These are phyloP conservation scores for Hymenopus coronatus DNA, from an alignment of 2,888 invertebrate species.

Conservation along the genomic window DNA sequence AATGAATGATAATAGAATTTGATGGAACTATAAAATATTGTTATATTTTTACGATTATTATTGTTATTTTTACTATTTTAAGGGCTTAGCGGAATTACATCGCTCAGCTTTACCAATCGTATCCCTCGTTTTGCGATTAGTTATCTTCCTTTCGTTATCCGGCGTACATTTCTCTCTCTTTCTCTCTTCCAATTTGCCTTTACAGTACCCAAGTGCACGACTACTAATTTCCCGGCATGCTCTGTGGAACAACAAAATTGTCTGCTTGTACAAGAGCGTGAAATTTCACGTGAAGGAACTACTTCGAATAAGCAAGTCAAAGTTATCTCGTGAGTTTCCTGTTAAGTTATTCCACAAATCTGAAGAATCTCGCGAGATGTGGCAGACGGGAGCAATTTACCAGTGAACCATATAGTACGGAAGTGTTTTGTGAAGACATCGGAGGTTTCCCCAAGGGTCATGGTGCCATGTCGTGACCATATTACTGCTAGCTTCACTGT, in stretches of 20 bases:
- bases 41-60: no score
- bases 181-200: neutral
- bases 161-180: neutral
- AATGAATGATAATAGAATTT: no score
- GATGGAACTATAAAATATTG: no score
- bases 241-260: neutral
- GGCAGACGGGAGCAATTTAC: neutral
- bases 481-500: neutral
- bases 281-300: neutral
- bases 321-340: neutral
- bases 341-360: neutral
- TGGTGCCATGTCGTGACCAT: neutral
- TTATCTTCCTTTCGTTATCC: no score
- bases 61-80: no score
- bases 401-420: neutral
- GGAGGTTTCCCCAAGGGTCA: neutral
- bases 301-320: neutral
- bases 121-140: no score
- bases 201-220: no score
- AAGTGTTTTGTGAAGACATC: neutral
- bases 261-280: neutral
- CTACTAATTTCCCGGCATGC: neutral
- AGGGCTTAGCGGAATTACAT: no score
- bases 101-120: no score
- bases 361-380: neutral